Conservation (phyloP, 2,888 invertebrate genomes). For the Pammene fasciana region DNA sequence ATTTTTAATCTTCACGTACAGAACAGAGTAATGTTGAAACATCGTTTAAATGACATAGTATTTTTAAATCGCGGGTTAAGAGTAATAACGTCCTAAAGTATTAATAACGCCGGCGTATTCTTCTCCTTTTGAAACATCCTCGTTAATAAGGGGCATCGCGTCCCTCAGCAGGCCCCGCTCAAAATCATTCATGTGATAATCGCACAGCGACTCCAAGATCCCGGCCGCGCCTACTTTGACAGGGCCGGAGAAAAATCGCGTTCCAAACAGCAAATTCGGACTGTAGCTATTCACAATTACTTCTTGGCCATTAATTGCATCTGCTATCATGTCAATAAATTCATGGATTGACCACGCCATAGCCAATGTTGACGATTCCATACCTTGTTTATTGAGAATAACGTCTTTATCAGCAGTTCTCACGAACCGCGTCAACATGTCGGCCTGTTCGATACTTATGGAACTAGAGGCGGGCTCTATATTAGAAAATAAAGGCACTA, state of each 20-base stretch:
- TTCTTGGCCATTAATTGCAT: slow-evolving; percentile 58
- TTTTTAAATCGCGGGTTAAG: slow-evolving; percentile 9
- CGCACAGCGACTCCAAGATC: slow-evolving; percentile 53
- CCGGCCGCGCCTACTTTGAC: slow-evolving; percentile 59
- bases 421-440: slow-evolving; percentile 60
- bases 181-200: slow-evolving; percentile 57
- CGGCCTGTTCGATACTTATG: slow-evolving; percentile 55
- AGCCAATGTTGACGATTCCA: slow-evolving; percentile 57
- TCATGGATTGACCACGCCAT: slow-evolving; percentile 67
- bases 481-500: slow-evolving; percentile 68
- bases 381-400: slow-evolving; percentile 57
- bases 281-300: slow-evolving; percentile 58
- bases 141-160: slow-evolving; percentile 56
- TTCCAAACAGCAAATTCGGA: slow-evolving; percentile 65
- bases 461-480: slow-evolving; percentile 51
- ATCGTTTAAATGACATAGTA: not conserved
- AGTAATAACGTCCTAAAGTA: slow-evolving; percentile 37
- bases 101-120: slow-evolving; percentile 55
- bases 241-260: slow-evolving; percentile 66
- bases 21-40: no score
- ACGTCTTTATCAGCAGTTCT: slow-evolving; percentile 64
- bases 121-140: slow-evolving; percentile 63
- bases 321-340: slow-evolving; percentile 59
- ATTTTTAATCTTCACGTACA: no score
- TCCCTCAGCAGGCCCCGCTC: slow-evolving; percentile 55